A percentile compares a stretch with the other conserved stretches of the same genome.
These are phyloP conservation scores for Heterodera schachtii DNA, from an alignment of 1,140 invertebrate genomes.

Conservation along the genomic window DNA sequence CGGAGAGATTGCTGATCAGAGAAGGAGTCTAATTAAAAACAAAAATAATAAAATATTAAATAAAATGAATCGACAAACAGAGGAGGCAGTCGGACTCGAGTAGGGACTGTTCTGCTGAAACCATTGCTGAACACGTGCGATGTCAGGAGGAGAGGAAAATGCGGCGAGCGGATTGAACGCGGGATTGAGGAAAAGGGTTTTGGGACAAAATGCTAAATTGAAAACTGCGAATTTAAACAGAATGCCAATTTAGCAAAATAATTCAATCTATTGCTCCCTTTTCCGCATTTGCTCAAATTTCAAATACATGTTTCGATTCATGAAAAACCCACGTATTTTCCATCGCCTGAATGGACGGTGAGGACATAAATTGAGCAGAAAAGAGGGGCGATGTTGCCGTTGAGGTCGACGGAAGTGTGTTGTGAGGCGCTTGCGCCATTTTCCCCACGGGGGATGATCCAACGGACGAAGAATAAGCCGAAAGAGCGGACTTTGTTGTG, in stretches of 20 bases:
- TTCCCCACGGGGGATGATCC: neutral
- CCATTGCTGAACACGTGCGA: constrained; percentile 25
- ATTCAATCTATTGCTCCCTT: too few relatives aligned
- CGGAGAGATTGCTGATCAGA: constrained; percentile 23
- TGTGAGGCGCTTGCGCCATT: neutral
- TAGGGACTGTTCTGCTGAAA: constrained; percentile 27
- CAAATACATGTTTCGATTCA: too few relatives aligned
- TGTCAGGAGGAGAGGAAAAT: constrained; percentile 1
- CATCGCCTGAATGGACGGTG: neutral
- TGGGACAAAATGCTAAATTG: neutral
- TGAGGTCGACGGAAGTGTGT: neutral
- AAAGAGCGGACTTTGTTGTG: neutral
- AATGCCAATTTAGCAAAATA: too few relatives aligned
- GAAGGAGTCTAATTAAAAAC: constrained; percentile 21
- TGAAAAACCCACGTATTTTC: neutral
- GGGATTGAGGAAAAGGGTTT: constrained; percentile 16
- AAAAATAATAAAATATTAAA: neutral
- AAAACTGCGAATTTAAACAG: too few relatives aligned
- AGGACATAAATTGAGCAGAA: neutral
- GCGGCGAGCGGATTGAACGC: neutral
- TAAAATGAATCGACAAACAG: neutral
- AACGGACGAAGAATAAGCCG: neutral
- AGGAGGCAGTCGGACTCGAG: constrained; percentile 16
- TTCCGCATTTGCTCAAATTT: too few relatives aligned
- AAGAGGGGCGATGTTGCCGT: neutral